Percentiles rank a stretch among this genome's conserved stretches.
phyloP scores from a whole-genome alignment of 2,888 invertebrate genomes.

The Hirtodrosophila confusa region DNA sequence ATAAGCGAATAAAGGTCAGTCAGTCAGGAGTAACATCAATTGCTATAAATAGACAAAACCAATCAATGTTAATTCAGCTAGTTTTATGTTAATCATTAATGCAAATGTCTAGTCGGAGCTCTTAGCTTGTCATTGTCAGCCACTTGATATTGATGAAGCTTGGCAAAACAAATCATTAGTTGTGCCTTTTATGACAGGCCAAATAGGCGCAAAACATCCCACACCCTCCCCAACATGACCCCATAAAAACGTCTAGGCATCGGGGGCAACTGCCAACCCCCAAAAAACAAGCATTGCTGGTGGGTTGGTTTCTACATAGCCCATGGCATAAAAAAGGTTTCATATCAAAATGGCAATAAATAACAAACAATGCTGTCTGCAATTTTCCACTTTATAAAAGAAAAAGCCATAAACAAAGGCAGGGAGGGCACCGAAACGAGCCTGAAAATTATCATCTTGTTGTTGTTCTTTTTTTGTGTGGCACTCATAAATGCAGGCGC shows the following conservation, averaged over 20 bases:
- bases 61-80: slow-evolving; percentile 39
- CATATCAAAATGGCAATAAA: slow-evolving; percentile 79
- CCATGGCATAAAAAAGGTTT: slow-evolving; percentile 63
- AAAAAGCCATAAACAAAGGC: slow-evolving; percentile 73
- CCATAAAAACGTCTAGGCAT: slow-evolving; percentile 41
- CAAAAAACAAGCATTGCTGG: slow-evolving; percentile 5
- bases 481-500: slow-evolving; percentile 64
- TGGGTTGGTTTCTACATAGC: slow-evolving; percentile 35
- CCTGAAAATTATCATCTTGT: slow-evolving; percentile 76
- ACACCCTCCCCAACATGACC: not conserved
- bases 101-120: slow-evolving; percentile 34
- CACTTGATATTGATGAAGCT: slow-evolving; percentile 63
- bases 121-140: slow-evolving; percentile 53
- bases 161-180: slow-evolving; percentile 60
- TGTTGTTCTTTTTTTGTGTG: slow-evolving; percentile 52
- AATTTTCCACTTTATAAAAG: slow-evolving; percentile 78
- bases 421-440: slow-evolving; percentile 40
- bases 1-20: slow-evolving; percentile 4
- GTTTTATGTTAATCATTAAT: slow-evolving; percentile 50
- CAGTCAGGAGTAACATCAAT: slow-evolving; percentile 6
- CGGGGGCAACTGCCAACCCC: not conserved
- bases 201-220: slow-evolving; percentile 10
- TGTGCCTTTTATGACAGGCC: slow-evolving; percentile 64
- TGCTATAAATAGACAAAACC: slow-evolving; percentile 9
- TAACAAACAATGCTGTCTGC: slow-evolving; percentile 79